These are phyloP conservation scores for Manis crassicaudata DNA, from an alignment of 2,797 vertebrate species.

Conservation along the genomic window DNA sequence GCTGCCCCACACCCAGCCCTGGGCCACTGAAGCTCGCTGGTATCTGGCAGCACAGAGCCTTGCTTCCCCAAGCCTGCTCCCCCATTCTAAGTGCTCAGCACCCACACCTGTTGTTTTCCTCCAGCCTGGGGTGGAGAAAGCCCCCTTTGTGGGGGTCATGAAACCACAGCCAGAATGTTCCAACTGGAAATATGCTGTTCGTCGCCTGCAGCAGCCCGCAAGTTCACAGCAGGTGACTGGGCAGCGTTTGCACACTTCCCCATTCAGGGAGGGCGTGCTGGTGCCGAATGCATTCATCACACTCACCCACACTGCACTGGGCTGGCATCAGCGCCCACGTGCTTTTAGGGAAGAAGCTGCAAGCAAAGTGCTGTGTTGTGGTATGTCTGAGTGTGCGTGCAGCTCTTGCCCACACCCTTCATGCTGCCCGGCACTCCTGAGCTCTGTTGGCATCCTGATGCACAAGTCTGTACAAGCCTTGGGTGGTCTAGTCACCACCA, in stretches of 20 bases:
- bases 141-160: not conserved
- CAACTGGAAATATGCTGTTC: not conserved
- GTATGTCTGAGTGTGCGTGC: too few relatives aligned
- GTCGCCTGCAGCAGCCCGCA: not conserved
- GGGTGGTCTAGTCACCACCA: not conserved
- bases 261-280: accelerated
- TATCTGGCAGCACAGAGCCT: not conserved
- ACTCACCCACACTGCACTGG: not conserved
- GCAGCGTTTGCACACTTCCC: not conserved
- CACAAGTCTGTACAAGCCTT: too few relatives aligned
- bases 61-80: not conserved
- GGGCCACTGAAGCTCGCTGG: not conserved
- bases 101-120: not conserved
- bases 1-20: accelerated
- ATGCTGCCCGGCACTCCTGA: too few relatives aligned
- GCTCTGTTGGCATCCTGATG: not conserved
- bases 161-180: not conserved
- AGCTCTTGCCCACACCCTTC: not conserved
- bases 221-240: accelerated
- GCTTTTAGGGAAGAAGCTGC: not conserved
- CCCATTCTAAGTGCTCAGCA: not conserved
- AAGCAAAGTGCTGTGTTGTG: not conserved
- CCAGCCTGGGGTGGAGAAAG: not conserved
- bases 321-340: accelerated
- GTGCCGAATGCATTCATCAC: accelerated